phyloP scores from a whole-genome alignment of 2,888 invertebrate species.

The Rhamphomyia laevipes region DNA sequence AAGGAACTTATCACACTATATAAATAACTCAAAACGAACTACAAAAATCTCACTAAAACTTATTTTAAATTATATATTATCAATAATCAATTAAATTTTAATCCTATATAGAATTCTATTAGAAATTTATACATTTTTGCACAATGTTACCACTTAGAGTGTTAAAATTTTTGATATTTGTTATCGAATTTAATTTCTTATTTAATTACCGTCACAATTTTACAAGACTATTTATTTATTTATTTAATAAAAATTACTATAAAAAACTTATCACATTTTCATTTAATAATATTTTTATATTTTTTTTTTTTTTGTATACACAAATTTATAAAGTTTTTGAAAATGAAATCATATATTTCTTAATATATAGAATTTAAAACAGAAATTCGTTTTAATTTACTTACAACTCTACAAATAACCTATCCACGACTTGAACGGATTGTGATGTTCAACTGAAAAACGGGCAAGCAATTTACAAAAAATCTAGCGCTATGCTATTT shows the following conservation, averaged over 20 bases:
- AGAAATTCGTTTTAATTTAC: slow-evolving; percentile 21
- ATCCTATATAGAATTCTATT: no score
- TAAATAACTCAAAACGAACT: no score
- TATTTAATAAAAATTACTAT: slow-evolving; percentile 3
- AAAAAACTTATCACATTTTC: background rate
- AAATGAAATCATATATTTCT: no score
- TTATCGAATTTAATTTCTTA: background rate
- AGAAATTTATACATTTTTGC: no score
- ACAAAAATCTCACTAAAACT: no score
- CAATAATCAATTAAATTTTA: no score
- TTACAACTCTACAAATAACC: slow-evolving; percentile 34
- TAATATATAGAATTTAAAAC: no score
- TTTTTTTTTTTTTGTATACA: slow-evolving; percentile 8
- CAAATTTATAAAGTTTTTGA: background rate
- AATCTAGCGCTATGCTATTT: no score
- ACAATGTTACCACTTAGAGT: no score
- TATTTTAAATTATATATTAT: no score
- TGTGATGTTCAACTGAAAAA: slow-evolving; percentile 41
- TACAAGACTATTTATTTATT: slow-evolving; percentile 2
- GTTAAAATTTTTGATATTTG: no score
- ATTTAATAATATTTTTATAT: slow-evolving; percentile 8
- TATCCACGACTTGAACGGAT: slow-evolving; percentile 42
- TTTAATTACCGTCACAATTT: background rate
- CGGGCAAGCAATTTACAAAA: slow-evolving; percentile 9
- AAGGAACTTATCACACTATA: no score